Conservation (phyloP, 1,140 invertebrate genomes). For the Drosophila insularis region DNA sequence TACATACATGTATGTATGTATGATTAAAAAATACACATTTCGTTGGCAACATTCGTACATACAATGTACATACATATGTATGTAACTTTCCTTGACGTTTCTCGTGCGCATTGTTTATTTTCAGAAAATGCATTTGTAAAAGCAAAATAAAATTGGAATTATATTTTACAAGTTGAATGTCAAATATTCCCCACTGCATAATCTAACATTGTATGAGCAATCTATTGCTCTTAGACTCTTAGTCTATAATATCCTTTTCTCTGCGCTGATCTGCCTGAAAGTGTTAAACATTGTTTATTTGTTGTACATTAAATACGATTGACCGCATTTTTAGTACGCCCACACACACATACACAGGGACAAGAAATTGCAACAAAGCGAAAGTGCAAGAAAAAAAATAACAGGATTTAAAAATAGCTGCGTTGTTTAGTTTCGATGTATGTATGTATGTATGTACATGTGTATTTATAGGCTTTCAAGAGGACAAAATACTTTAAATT, state of each 20-base stretch:
- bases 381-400: constrained; percentile 50
- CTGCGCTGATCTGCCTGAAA: constrained; percentile 13
- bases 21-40: not conserved
- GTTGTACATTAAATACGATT: constrained; percentile 37
- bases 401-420: constrained; percentile 57
- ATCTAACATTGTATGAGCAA: not conserved
- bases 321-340: constrained; percentile 51
- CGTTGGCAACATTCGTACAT: not conserved
- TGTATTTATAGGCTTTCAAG: constrained; percentile 18
- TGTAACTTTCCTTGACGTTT: not conserved
- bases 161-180: constrained; percentile 23
- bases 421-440: constrained; percentile 24
- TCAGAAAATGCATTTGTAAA: constrained; percentile 7
- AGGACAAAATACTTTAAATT: not conserved
- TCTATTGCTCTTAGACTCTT: no score
- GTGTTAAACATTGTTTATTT: constrained; percentile 41
- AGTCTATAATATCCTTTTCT: not conserved
- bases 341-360: constrained; percentile 36
- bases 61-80: no score
- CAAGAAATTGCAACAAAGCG: constrained; percentile 34
- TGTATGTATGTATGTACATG: not conserved
- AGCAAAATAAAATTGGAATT: not conserved
- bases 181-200: not conserved
- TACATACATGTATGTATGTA: no score
- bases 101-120: constrained; percentile 6